These are phyloP conservation scores for Cherax quadricarinatus DNA, from an alignment of 1,140 invertebrate genomes.

Conservation along the genomic window DNA sequence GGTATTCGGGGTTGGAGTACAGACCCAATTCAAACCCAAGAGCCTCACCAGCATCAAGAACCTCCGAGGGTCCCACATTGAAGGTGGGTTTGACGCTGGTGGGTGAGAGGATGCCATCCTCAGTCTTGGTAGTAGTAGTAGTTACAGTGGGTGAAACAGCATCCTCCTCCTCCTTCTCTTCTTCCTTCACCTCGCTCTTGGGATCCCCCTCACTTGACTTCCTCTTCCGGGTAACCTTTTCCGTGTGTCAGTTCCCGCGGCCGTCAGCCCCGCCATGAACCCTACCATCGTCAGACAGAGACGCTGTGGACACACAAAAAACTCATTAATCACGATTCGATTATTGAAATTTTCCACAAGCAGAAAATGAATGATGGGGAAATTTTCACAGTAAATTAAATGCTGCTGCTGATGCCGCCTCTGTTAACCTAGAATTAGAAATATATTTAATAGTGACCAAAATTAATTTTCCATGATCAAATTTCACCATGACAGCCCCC, in stretches of 20 bases:
- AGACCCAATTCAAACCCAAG: too few species aligned
- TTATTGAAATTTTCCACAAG: too few species aligned
- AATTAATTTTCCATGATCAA: too few species aligned
- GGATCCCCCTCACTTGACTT: slow-evolving; percentile 57
- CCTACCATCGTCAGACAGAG: slow-evolving; percentile 54
- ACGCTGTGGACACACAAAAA: slow-evolving; percentile 1
- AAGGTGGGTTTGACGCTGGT: slow-evolving; percentile 51
- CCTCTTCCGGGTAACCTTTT: slow-evolving; percentile 58
- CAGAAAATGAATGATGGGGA: too few species aligned
- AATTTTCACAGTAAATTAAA: too few species aligned
- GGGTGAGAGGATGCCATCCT: slow-evolving; percentile 41
- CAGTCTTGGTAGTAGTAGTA: not conserved
- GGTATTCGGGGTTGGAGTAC: too few species aligned
- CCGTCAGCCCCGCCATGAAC: slow-evolving; percentile 55
- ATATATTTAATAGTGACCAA: too few species aligned
- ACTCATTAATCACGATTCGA: not conserved
- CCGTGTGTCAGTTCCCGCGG: slow-evolving; percentile 30
- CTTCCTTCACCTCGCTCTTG: not conserved
- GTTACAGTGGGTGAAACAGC: not conserved
- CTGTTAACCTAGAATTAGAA: not conserved
- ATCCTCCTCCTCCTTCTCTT: slow-evolving; percentile 22
- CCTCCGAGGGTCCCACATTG: slow-evolving; percentile 21
- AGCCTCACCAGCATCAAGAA: too few species aligned
- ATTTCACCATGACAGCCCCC: too few species aligned
- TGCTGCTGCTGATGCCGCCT: too few species aligned